phyloP scores from a whole-genome alignment of 2,113 vertebrate species.

The Pipra filicauda region DNA sequence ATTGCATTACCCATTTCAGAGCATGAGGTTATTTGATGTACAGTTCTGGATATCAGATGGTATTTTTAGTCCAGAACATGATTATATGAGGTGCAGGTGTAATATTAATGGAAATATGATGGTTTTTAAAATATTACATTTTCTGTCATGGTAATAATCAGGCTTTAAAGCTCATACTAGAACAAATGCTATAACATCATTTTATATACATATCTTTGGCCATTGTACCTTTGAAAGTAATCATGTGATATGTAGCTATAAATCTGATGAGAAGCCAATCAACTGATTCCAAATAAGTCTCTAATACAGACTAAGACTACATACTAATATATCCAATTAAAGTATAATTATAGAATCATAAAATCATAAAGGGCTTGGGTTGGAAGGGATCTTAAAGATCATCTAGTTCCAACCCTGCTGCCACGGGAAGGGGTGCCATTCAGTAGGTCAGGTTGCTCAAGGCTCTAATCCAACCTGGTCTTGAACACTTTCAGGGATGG shows the following conservation, averaged over 20 bases:
- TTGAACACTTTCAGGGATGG: background rate
- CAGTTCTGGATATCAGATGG: background rate
- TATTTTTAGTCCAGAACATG: background rate
- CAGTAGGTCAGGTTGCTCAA: background rate
- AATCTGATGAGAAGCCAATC: background rate
- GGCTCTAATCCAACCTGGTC: background rate
- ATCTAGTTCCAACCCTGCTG: background rate
- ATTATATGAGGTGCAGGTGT: background rate
- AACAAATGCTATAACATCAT: background rate
- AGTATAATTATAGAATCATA: background rate
- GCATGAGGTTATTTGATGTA: background rate
- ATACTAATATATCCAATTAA: background rate
- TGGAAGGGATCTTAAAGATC: background rate
- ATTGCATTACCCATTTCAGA: background rate
- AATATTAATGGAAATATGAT: background rate
- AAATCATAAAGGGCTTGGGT: background rate
- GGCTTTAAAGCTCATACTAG: background rate
- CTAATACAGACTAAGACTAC: background rate
- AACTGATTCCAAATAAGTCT: background rate
- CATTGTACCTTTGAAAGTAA: background rate
- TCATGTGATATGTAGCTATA: background rate
- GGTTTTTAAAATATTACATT: background rate
- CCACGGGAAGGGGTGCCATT: background rate
- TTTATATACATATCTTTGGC: background rate
- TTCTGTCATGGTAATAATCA: background rate